phyloP scores from a whole-genome alignment of 2,113 vertebrate species.

The Colinus virginianus region DNA sequence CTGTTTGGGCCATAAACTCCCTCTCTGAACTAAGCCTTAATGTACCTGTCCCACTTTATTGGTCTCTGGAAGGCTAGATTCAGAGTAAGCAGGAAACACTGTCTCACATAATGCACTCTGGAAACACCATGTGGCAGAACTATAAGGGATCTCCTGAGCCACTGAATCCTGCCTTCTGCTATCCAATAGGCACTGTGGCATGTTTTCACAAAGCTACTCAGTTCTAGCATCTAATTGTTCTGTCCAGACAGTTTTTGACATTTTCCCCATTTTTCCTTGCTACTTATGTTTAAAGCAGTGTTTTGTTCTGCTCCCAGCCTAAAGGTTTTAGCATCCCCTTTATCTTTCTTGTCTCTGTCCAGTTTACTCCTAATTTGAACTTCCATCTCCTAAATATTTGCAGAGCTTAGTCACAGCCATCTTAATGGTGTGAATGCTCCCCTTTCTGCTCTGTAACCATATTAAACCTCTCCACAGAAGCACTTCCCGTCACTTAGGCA shows the following conservation, averaged over 20 bases:
- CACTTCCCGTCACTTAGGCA: not conserved
- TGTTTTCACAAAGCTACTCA: conserved; percentile 27
- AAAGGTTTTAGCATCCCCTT: conserved; percentile 35
- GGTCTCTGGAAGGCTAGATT: not conserved
- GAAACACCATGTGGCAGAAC: not conserved
- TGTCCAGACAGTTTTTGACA: not conserved
- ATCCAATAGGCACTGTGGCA: not conserved
- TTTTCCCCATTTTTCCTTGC: not conserved
- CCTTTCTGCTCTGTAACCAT: conserved; percentile 4
- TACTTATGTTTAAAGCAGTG: conserved; percentile 3
- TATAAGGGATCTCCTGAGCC: not conserved
- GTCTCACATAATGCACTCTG: not conserved
- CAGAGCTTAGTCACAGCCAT: conserved; percentile 26
- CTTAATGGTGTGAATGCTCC: conserved; percentile 7
- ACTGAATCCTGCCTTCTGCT: not conserved
- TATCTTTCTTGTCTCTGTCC: conserved; percentile 45
- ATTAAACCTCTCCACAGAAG: conserved; percentile 11
- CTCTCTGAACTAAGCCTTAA: not conserved
- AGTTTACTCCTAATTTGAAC: conserved; percentile 50
- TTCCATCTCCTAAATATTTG: not conserved
- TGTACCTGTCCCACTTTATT: not conserved
- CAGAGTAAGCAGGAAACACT: not conserved
- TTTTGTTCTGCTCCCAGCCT: conserved; percentile 42
- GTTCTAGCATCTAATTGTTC: conserved; percentile 33
- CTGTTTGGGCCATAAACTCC: not conserved